Evolutionary conservation across 1,140 invertebrate genomes (phyloP), one percentile per base, ranked within the genome.

Genomic region (Caligus rogercresseyi): DNA sequence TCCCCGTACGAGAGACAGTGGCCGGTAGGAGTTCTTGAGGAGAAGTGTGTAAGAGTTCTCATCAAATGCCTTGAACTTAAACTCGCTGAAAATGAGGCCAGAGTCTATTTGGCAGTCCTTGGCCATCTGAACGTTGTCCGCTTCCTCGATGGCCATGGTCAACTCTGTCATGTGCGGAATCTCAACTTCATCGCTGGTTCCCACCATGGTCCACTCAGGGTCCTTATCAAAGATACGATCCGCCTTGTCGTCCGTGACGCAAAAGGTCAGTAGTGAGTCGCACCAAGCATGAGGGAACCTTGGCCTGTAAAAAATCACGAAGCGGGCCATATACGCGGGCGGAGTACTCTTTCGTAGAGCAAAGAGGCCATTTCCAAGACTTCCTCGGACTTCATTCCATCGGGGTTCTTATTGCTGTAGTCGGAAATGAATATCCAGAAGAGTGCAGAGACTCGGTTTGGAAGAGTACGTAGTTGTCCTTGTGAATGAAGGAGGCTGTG

Each of bases 191-290:
- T 54, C 53, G 11, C n/a, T 19, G 4, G 4, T 4, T 7, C n/a
- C 53, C 4, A 54, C n/a, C n/a, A 23, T 54, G 13, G 4, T 54
- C 53, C 53, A 54, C 21, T 16, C 53, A 23, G n/a, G 53, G 16
- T 23, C 21, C 11, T 16, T 23, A 54, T 23, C 53, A 54, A 54
- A 19, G 13, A 19, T 23, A 7, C 53, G 11, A 19, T 54, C 53
- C 13, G 53, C 53, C 53, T 54, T 54, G 53, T 54, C 53, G 21
- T 54, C 53, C 11, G 53, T 54, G 16, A 54, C 53, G 16, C 53
- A 54, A 54, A 54, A 19, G 11, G 21, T 20, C 16, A 16, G 13
- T 23, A 54, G 53, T 11, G 53, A 54, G 16, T 54, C 53, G 21
- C 53, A 54, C 53, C 53, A 54, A 16, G 53, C 53, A 54, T 54